A percentile compares a stretch with the other conserved stretches of the same genome.
Evolutionary conservation across 2,797 vertebrate species (phyloP).

Genomic region (Brotula barbata): DNA sequence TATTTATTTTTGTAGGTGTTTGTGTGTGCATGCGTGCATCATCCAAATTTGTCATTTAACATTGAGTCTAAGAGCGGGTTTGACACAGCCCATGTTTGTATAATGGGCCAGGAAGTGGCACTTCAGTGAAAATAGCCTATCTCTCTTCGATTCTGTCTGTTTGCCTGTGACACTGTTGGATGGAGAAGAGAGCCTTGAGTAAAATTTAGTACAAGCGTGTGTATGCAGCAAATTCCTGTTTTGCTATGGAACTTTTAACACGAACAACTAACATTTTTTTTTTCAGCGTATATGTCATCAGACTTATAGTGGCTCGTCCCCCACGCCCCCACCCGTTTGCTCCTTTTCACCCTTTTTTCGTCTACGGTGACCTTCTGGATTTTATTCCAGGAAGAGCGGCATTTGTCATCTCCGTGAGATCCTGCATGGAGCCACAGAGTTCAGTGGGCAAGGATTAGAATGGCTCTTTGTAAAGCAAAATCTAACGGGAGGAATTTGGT

Average conservation of each 20-base stretch:
- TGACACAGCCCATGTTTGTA: slow-evolving; percentile 70
- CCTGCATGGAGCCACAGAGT: slow-evolving; percentile 73
- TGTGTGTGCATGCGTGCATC: slow-evolving; percentile 73
- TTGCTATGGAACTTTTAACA: slow-evolving; percentile 69
- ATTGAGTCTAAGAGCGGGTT: slow-evolving; percentile 76
- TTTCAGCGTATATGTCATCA: slow-evolving; percentile 78
- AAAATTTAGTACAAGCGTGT: slow-evolving; percentile 75
- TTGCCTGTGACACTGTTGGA: slow-evolving; percentile 67
- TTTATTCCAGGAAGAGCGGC: slow-evolving; percentile 78
- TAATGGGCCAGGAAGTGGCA: slow-evolving; percentile 69
- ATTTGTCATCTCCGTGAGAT: slow-evolving; percentile 81
- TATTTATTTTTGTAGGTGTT: slow-evolving; percentile 76
- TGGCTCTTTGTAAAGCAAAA: slow-evolving; percentile 78
- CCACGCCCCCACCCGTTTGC: slow-evolving; percentile 22
- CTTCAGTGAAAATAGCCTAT: slow-evolving; percentile 48
- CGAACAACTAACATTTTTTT: slow-evolving; percentile 66
- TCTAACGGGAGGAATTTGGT: slow-evolving; percentile 60
- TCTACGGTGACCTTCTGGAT: slow-evolving; percentile 78
- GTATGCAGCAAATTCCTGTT: slow-evolving; percentile 70
- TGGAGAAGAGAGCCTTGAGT: slow-evolving; percentile 73
- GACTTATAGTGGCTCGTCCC: slow-evolving; percentile 51
- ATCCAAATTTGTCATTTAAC: slow-evolving; percentile 81
- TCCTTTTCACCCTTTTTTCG: slow-evolving; percentile 19
- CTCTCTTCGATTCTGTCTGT: slow-evolving; percentile 64
- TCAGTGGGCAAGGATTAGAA: slow-evolving; percentile 75